These are phyloP conservation scores for Drosophila repleta DNA, from an alignment of 1,140 invertebrate genomes.

Conservation along the genomic window DNA sequence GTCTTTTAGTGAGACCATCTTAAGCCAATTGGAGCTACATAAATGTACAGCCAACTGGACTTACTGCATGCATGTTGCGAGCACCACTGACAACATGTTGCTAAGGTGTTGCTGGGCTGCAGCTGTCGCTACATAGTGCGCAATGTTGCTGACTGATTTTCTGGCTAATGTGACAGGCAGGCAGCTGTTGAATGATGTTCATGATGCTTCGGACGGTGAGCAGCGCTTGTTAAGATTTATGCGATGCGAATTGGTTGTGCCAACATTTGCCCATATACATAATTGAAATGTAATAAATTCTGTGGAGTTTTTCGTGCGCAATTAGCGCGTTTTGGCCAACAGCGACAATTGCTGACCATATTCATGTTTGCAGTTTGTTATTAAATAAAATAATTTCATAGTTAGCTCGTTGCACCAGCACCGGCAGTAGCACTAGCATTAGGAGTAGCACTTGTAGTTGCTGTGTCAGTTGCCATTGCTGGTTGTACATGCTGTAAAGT, in stretches of 20 bases:
- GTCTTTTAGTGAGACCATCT: not conserved
- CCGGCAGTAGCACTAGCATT: no score
- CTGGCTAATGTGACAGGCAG: slow-evolving; percentile 69
- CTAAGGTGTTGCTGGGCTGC: slow-evolving; percentile 31
- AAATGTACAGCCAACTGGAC: slow-evolving; percentile 1
- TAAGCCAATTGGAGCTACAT: slow-evolving; percentile 3
- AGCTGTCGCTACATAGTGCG: slow-evolving; percentile 25
- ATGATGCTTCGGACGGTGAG: slow-evolving; percentile 6
- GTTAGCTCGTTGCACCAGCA: slow-evolving; percentile 33
- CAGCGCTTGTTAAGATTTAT: slow-evolving; percentile 60
- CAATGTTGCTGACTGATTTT: slow-evolving; percentile 54
- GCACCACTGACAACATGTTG: slow-evolving; percentile 30
- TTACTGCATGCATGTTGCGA: slow-evolving; percentile 32
- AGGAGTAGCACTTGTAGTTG: slow-evolving; percentile 15
- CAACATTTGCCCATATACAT: slow-evolving; percentile 79
- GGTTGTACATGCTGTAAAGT: slow-evolving; percentile 79
- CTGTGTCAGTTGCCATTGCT: slow-evolving; percentile 48
- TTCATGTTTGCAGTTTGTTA: slow-evolving; percentile 63
- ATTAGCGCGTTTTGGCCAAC: slow-evolving; percentile 64
- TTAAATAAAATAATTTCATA: slow-evolving; percentile 82
- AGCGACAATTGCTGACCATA: slow-evolving; percentile 72
- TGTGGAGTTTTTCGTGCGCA: slow-evolving; percentile 70
- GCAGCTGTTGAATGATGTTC: slow-evolving; percentile 24
- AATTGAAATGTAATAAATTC: slow-evolving; percentile 82
- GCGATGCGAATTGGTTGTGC: slow-evolving; percentile 68